Evolutionary conservation across 2,888 invertebrate genomes (phyloP).

Genomic region (Cryptocheilus praepositus): DNA sequence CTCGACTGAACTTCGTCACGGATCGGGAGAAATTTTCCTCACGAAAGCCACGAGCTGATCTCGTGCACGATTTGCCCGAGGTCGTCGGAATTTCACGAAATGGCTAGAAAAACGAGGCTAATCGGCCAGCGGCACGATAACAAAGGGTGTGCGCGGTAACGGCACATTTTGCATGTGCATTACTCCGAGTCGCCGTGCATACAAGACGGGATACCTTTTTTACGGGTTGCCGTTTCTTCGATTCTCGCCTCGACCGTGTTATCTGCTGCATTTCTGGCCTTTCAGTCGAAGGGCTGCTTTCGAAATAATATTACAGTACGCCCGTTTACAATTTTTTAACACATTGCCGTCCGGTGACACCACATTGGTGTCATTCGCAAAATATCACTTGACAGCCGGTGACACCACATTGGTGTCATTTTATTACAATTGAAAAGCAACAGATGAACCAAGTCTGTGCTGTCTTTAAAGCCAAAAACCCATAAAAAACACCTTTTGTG

Average conservation of each 20-base stretch:
- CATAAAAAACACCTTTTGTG: too few relatives aligned
- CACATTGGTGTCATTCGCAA: too few relatives aligned
- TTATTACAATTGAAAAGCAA: too few relatives aligned
- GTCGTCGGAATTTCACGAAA: slow-evolving; percentile 48
- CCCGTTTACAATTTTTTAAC: too few relatives aligned
- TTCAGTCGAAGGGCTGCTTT: too few relatives aligned
- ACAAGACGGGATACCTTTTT: slow-evolving; percentile 21
- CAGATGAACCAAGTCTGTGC: too few relatives aligned
- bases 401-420: too few relatives aligned
- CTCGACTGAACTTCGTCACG: neutral
- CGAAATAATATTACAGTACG: too few relatives aligned
- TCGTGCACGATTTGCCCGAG: slow-evolving; percentile 40
- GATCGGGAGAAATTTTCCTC: slow-evolving; percentile 35
- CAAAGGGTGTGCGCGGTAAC: slow-evolving; percentile 30
- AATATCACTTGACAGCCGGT: too few relatives aligned
- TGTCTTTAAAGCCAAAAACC: too few relatives aligned
- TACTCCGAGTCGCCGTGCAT: slow-evolving; percentile 21
- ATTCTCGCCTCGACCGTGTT: slow-evolving; percentile 25
- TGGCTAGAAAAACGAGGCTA: slow-evolving; percentile 55
- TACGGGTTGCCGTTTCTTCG: slow-evolving; percentile 64
- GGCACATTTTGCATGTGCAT: slow-evolving; percentile 42
- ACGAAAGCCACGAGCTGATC: slow-evolving; percentile 43
- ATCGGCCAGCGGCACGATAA: slow-evolving; percentile 48
- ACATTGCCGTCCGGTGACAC: too few relatives aligned
- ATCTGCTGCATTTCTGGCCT: too few relatives aligned